A percentile compares a stretch with the other conserved stretches of the same genome.
These are phyloP conservation scores for Lucinisca nassula DNA, from an alignment of 2,888 invertebrate genomes.

Conservation along the genomic window DNA sequence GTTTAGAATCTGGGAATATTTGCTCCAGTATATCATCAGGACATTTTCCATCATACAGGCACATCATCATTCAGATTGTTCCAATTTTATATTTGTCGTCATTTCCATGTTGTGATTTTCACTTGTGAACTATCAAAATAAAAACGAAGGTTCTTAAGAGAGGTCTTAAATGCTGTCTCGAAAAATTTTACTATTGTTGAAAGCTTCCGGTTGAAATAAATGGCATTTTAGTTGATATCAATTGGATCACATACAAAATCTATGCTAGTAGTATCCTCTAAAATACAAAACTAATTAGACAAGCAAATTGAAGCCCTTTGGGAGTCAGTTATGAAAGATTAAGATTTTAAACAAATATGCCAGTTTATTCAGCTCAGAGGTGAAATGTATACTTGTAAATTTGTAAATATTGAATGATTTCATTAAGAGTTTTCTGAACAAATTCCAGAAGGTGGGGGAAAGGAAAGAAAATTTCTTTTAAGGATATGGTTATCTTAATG, in stretches of 20 bases:
- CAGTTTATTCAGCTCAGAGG: slow-evolving; percentile 10
- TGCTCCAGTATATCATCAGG: neutral
- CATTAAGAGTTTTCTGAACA: neutral
- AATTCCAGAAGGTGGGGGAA: too few relatives aligned
- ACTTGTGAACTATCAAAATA: slow-evolving; percentile 4
- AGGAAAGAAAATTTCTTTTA: too few relatives aligned
- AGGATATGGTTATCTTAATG: too few relatives aligned
- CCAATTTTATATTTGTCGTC: neutral
- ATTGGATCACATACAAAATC: too few relatives aligned
- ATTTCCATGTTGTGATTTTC: slow-evolving; percentile 9
- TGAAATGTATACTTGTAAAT: neutral
- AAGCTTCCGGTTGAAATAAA: slow-evolving; percentile 3
- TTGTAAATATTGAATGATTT: neutral
- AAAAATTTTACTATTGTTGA: neutral
- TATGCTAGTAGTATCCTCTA: too few relatives aligned
- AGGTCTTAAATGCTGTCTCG: neutral
- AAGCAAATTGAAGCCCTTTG: too few relatives aligned
- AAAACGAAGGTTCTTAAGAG: neutral
- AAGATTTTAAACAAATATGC: too few relatives aligned
- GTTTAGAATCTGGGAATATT: neutral
- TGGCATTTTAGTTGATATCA: too few relatives aligned
- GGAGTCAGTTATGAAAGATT: too few relatives aligned
- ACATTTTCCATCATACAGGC: neutral
- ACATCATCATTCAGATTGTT: neutral
- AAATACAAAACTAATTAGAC: too few relatives aligned